phyloP scores from a whole-genome alignment of 2,888 invertebrate species.

The Aromia moschata region DNA sequence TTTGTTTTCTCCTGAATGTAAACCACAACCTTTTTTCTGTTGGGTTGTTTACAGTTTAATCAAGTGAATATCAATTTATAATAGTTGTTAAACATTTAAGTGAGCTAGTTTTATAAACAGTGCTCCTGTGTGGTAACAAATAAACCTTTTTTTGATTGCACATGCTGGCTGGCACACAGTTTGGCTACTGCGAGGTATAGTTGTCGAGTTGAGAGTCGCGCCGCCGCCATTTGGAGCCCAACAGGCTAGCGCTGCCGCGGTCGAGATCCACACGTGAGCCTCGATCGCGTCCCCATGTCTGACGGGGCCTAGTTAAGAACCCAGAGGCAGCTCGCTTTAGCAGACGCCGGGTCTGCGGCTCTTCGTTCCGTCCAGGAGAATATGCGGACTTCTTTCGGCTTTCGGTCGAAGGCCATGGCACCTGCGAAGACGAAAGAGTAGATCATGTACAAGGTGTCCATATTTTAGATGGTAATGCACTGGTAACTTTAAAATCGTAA shows the following conservation, averaged over 20 bases:
- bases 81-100: no score
- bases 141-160: no score
- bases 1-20: no score
- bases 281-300: slow-evolving; percentile 37
- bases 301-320: slow-evolving; percentile 27
- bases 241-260: slow-evolving; percentile 9
- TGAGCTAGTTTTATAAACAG: no score
- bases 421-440: neutral
- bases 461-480: neutral
- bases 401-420: neutral
- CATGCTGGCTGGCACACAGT: no score
- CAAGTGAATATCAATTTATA: no score
- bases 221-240: slow-evolving; percentile 8
- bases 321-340: slow-evolving; percentile 31
- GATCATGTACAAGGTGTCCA: neutral
- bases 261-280: neutral
- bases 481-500: no score
- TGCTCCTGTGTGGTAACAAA: no score
- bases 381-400: slow-evolving; percentile 8
- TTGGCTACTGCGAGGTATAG: no score
- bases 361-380: slow-evolving; percentile 55
- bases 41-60: no score
- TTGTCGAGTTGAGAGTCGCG: no score
- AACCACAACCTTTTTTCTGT: no score
- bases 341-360: slow-evolving; percentile 61